A percentile compares a stretch with the other conserved stretches of the same genome.
These are phyloP conservation scores for Rotaria socialis DNA, from an alignment of 2,888 invertebrate genomes.

Conservation along the genomic window DNA sequence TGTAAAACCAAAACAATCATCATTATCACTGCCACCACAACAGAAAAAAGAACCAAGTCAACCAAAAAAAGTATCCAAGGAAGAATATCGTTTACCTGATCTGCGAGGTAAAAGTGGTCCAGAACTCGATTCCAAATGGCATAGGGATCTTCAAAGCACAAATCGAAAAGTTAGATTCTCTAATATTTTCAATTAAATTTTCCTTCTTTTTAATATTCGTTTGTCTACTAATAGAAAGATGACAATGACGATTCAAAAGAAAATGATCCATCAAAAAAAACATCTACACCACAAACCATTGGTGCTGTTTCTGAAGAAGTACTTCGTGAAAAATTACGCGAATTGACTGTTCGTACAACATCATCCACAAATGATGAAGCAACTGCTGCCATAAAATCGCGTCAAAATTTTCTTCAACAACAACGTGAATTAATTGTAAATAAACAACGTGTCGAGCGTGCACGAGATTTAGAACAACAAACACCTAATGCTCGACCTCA, in stretches of 20 bases:
- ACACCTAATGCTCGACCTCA: not conserved
- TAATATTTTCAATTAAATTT: not conserved
- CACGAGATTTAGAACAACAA: conserved; percentile 15
- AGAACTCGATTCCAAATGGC: not conserved
- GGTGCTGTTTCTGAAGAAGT: not conserved
- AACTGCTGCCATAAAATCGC: not conserved
- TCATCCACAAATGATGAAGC: not conserved
- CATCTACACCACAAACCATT: not conserved
- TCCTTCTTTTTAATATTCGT: not conserved
- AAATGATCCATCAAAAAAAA: not conserved
- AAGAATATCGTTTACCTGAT: not conserved
- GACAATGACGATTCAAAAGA: not conserved
- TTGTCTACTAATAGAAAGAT: not conserved
- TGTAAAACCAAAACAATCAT: not conserved
- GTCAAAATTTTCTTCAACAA: not conserved
- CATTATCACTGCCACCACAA: not conserved
- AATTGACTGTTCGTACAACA: not conserved
- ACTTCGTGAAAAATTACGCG: conserved; percentile 14
- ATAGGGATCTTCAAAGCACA: not conserved
- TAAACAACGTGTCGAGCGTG: not conserved
- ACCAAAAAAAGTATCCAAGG: not conserved
- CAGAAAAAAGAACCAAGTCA: not conserved
- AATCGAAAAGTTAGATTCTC: not conserved
- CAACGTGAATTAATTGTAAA: not conserved
- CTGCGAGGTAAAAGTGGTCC: not conserved